Conservation (phyloP, 2,888 invertebrate genomes). For the Caenorhabditis virilis region DNA sequence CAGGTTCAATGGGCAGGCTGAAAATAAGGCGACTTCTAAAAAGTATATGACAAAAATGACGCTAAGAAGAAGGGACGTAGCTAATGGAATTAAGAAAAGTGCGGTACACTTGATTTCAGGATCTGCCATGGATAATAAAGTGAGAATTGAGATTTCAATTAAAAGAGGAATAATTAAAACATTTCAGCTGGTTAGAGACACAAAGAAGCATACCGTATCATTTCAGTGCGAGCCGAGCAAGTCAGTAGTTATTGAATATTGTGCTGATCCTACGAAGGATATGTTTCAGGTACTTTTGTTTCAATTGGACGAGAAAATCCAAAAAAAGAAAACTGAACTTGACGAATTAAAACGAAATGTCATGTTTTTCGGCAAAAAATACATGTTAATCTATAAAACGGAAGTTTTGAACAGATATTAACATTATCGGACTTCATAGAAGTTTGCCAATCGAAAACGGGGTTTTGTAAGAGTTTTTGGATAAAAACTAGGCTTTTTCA, state of each 20-base stretch:
- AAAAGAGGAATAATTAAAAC: neutral
- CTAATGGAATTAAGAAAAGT: slow-evolving; percentile 66
- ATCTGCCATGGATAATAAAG: slow-evolving; percentile 4
- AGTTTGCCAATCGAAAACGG: too few relatives aligned
- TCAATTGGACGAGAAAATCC: too few relatives aligned
- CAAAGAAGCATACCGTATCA: slow-evolving; percentile 61
- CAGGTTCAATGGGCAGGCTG: slow-evolving; percentile 54
- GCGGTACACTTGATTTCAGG: slow-evolving; percentile 12
- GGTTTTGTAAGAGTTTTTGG: too few relatives aligned
- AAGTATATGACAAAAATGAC: slow-evolving; percentile 62
- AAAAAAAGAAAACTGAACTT: too few relatives aligned
- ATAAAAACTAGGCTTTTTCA: too few relatives aligned
- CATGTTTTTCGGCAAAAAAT: too few relatives aligned
- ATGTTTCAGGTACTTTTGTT: slow-evolving; percentile 99
- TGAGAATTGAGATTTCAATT: neutral
- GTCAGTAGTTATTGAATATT: slow-evolving; percentile 92
- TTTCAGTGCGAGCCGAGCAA: slow-evolving; percentile 62
- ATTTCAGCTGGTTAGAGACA: slow-evolving; percentile 61
- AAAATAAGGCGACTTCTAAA: slow-evolving; percentile 49
- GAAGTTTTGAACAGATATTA: too few relatives aligned
- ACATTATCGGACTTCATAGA: too few relatives aligned
- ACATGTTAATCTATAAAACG: too few relatives aligned
- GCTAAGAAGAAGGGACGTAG: slow-evolving; percentile 43
- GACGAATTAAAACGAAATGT: too few relatives aligned
- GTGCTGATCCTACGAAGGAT: slow-evolving; percentile 90